Base-by-base conservation (phyloP, 2,797 vertebrate genomes). In the Oreortyx pictus region DNA sequence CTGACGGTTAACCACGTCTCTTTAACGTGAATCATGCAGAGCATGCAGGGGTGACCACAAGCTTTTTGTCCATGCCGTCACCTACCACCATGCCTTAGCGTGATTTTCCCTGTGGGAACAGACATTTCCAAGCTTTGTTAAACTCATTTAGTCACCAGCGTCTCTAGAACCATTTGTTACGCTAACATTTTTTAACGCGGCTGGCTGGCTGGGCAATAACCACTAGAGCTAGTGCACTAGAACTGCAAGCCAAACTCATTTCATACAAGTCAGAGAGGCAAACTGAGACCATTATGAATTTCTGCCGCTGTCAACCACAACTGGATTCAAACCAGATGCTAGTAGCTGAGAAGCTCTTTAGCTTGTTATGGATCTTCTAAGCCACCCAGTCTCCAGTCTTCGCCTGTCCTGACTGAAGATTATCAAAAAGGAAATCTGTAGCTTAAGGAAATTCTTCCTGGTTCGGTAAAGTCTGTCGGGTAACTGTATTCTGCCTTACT, bases 291-390 rank as follows among this genome's bases (percentile, higher is more conserved):
- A 2, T 86, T 94, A 88, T 90, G 87, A 95, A 75, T 94, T 94
- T 92, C 71, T 95, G 44, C 56, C 92, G 74, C 47, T 90, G 88
- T 88, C 88, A 88, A 7, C 86, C 66, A 77, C 83, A 90, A 39
- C 84, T 92, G 94, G 93, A 97, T 94, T 97, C 95, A 92, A 97
- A 95, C 29, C 94, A 97, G 88, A 97, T 95, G 86, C 81, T 76
- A 82, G 88, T 59, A 91, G 77, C 78, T 90, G 89, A 95, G 87
- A 94, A n/a, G 47, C 44, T 95, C 90, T 92, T 95, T 91, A 91
- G 64, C 80, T 56, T 91, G 56, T 76, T 92, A 62, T 1, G 35
- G 67, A 77, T 87, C 89, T 91, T 76, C 88, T 88, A 92, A 96
- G 49, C 74, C 86, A 94, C 89, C 88, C 78, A 82, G 90, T 56